phyloP scores from a whole-genome alignment of 2,888 invertebrate genomes.

The Melieria picta region DNA sequence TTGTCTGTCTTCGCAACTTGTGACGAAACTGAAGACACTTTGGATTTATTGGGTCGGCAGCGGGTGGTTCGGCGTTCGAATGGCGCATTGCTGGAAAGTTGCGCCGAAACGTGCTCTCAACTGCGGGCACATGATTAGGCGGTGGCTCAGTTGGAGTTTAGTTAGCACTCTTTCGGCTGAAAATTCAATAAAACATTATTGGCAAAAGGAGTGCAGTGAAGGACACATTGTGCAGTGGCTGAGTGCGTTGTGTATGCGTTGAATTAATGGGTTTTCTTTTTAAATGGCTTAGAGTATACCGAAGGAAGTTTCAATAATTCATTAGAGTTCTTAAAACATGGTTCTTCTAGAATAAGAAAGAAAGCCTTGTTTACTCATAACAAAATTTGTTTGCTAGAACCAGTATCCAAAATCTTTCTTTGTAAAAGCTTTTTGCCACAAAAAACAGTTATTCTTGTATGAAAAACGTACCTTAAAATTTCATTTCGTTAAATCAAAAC shows the following conservation, averaged over 20 bases:
- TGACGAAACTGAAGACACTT: constrained; percentile 26
- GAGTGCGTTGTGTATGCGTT: not conserved
- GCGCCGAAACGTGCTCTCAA: constrained; percentile 50
- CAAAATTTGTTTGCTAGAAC: no score
- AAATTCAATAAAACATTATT: constrained; percentile 23
- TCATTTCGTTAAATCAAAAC: no score
- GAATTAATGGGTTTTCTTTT: not conserved
- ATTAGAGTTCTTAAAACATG: no score
- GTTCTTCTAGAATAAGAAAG: no score
- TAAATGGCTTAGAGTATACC: not conserved
- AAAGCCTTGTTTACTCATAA: no score
- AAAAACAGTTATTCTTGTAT: no score
- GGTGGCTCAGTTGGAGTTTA: constrained; percentile 19
- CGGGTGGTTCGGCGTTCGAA: not conserved
- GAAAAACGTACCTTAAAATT: no score
- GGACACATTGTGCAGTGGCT: not conserved
- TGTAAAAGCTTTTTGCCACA: no score
- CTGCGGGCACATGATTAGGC: constrained; percentile 50
- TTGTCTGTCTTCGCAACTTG: constrained; percentile 1
- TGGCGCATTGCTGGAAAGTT: constrained; percentile 43
- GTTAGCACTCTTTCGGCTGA: not conserved
- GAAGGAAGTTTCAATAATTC: no score
- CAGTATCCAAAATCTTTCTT: no score
- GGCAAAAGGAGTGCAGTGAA: not conserved
- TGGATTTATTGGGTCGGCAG: not conserved